Evolutionary conservation across 2,888 invertebrate species (phyloP).

Genomic region (Drosophila emarginata): DNA sequence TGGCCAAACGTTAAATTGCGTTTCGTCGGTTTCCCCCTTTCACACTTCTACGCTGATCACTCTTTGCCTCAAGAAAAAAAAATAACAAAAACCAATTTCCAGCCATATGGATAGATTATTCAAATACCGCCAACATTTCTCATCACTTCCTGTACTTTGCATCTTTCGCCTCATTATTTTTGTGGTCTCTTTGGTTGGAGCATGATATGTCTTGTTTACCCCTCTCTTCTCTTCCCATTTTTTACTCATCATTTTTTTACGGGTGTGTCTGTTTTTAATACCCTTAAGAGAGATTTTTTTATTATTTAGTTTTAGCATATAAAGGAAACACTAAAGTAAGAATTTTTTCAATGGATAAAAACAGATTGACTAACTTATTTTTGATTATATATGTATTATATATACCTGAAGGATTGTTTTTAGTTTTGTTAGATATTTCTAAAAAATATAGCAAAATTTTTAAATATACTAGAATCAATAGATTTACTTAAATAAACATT

Average conservation of each 20-base stretch:
- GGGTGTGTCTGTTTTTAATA: neutral
- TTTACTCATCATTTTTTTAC: neutral
- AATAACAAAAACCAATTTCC: neutral
- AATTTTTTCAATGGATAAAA: neutral
- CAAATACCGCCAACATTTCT: constrained; percentile 19
- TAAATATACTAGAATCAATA: too few relatives aligned
- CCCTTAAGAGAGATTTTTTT: neutral
- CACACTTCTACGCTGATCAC: too few relatives aligned
- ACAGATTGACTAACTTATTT: neutral
- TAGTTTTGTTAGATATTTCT: too few relatives aligned
- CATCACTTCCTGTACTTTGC: constrained; percentile 19
- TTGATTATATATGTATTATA: too few relatives aligned
- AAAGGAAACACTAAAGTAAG: neutral
- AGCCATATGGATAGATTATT: constrained; percentile 14
- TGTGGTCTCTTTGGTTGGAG: constrained; percentile 19
- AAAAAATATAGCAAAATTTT: too few relatives aligned
- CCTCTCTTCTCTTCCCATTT: neutral
- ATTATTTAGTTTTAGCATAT: too few relatives aligned
- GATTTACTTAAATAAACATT: too few relatives aligned
- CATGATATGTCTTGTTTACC: neutral
- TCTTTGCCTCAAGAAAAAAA: too few relatives aligned
- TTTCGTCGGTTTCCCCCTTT: neutral
- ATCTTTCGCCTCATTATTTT: constrained; percentile 27
- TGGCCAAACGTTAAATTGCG: neutral
- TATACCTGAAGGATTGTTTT: too few relatives aligned